A percentile compares a stretch with the other conserved stretches of the same genome.
Conservation (phyloP, 2,113 vertebrate species). For the Mirza zaza region DNA sequence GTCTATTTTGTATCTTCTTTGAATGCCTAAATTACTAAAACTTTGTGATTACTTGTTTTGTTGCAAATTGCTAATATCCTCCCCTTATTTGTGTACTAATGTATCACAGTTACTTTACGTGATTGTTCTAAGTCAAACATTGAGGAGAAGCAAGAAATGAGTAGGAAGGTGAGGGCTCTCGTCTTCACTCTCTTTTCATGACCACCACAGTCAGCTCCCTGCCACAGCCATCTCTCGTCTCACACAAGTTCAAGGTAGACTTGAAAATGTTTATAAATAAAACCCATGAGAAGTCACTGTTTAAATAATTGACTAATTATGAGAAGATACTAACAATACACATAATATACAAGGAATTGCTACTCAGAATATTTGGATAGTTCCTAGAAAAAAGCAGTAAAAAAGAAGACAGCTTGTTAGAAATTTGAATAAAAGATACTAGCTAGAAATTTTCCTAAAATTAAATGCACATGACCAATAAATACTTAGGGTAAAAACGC, state of each 20-base stretch:
- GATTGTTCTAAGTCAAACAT: neutral
- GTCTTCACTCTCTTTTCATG: neutral
- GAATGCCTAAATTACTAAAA: neutral
- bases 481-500: neutral
- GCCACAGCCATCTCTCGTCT: neutral
- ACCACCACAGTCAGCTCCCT: too few relatives aligned
- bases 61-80: neutral
- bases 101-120: neutral
- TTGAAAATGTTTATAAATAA: neutral
- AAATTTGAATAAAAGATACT: neutral
- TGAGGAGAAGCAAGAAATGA: neutral
- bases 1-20: neutral
- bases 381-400: neutral
- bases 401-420: neutral
- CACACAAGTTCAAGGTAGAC: neutral
- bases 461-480: neutral
- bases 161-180: fast-evolving
- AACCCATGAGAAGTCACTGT: neutral
- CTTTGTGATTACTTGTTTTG: neutral
- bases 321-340: neutral
- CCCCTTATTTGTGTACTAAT: too few relatives aligned
- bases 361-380: neutral
- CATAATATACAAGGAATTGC: neutral
- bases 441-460: neutral
- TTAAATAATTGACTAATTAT: neutral